Evolutionary conservation across 23 tunicate genomes (phyloP), one percentile per base, ranked within the genome.

Genomic region (Botrylloides violaceus): DNA sequence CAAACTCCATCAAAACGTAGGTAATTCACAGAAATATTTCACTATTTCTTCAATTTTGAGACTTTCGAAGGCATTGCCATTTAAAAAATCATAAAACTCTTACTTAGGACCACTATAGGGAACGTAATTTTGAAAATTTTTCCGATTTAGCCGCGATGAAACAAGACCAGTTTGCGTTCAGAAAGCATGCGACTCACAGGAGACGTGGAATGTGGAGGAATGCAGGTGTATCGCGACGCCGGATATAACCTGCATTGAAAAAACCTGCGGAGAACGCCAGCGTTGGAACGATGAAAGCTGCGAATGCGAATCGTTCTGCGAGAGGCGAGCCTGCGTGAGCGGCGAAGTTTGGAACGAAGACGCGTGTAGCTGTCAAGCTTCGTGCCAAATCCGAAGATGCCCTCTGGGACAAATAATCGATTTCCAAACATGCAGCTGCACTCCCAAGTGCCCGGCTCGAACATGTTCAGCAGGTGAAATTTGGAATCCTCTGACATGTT

Each of bases 231-330:
- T 71, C 32, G 70, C 76, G 18, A 72, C 79, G 2, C 26, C 74
- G 21, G 74, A 32, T 20, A 63, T 31, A 19, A 66, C 60, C 18
- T 87, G 95, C 47, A 32, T 68, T 18, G 85, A 77, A n/a, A 68
- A 59, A 32, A 73, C 61, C n/a, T 87, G 95, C 71, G 35, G 71
- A 32, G 39, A 34, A 29, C 22, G 65, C 15, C 77, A 87, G 49
- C 34, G 63, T 2, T 87, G 85, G 95, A 87, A 80, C 73, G 55
- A 80, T 38, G 95, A 80, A 12, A 29, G 20, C 30, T 87, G 95
- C 62, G 66, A 36, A 18, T 87, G 95, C 61, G 95, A 76, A 48
- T 66, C 80, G 27, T 66, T 81, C 1, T 87, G 95, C 64, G 79
- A 38, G 21, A 80, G 72, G 9, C 73, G 56, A 12, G 81, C 75